A percentile compares a stretch with the other conserved stretches of the same genome.
phyloP scores from a whole-genome alignment of 2,888 invertebrate genomes.

The Rhagonycha lutea region DNA sequence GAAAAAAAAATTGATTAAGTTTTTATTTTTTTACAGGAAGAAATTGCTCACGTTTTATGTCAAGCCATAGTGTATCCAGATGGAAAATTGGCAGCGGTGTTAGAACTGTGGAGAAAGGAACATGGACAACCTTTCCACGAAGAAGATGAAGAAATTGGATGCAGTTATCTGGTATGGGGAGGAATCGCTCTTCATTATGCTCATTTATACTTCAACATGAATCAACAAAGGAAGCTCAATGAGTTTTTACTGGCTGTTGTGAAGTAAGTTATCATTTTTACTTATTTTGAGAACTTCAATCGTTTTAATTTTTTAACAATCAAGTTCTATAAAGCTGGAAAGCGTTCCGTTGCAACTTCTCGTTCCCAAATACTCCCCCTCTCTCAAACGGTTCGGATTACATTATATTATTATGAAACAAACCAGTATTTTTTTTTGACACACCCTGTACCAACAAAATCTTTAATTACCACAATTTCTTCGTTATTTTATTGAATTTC shows the following conservation, averaged over 20 bases:
- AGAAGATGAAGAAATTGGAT: conserved; percentile 71
- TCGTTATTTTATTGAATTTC: too few relatives aligned
- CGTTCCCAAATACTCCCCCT: too few relatives aligned
- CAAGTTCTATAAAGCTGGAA: too few relatives aligned
- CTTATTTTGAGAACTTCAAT: too few relatives aligned
- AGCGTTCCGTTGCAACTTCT: too few relatives aligned
- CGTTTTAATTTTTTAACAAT: too few relatives aligned
- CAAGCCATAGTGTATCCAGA: conserved; percentile 68
- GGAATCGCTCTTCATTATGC: conserved; percentile 72
- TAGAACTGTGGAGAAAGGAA: conserved; percentile 68
- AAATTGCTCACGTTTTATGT: conserved; percentile 58
- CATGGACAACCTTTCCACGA: conserved; percentile 61
- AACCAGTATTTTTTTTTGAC: too few relatives aligned
- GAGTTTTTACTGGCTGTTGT: conserved; percentile 80
- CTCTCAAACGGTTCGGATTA: too few relatives aligned
- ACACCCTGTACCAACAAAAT: too few relatives aligned
- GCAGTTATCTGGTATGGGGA: conserved; percentile 71
- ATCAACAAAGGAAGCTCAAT: conserved; percentile 72
- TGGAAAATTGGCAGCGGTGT: conserved; percentile 67
- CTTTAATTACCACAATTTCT: too few relatives aligned
- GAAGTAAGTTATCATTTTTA: conserved; percentile 66
- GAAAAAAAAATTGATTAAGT: neutral
- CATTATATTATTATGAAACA: too few relatives aligned
- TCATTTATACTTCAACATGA: conserved; percentile 70
- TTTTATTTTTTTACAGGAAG: conserved; percentile 43